These are phyloP conservation scores for Aspiorhynchus laticeps DNA, from an alignment of 2,113 vertebrate species.

Conservation along the genomic window DNA sequence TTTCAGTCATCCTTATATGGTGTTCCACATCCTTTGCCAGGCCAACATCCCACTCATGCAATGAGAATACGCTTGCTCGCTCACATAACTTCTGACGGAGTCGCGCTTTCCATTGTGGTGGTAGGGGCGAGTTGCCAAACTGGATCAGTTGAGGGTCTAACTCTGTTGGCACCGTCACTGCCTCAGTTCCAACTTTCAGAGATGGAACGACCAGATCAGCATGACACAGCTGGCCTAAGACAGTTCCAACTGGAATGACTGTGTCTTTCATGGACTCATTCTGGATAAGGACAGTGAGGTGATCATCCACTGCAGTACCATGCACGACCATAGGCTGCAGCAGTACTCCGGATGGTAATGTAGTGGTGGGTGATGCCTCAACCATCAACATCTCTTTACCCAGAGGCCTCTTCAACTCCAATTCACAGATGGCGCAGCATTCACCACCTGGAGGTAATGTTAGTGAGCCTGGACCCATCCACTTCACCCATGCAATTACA, in stretches of 20 bases:
- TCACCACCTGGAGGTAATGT: conserved; percentile 6
- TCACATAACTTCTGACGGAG: conserved; percentile 18
- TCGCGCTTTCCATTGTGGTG: conserved; percentile 42
- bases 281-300: conserved; percentile 29
- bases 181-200: background rate
- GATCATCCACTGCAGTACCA: background rate
- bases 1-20: conserved; percentile 9
- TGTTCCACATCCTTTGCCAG: conserved; percentile 39
- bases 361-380: background rate
- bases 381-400: conserved; percentile 44
- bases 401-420: background rate
- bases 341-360: conserved; percentile 38
- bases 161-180: background rate
- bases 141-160: conserved; percentile 35
- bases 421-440: conserved; percentile 9
- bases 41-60: conserved; percentile 52
- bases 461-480: conserved; percentile 42
- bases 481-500: conserved; percentile 36
- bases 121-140: conserved; percentile 48
- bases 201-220: background rate
- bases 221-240: background rate
- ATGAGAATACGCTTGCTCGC: conserved; percentile 39
- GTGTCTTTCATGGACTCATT: conserved; percentile 27
- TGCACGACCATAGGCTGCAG: conserved; percentile 40
- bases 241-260: conserved; percentile 26